A percentile compares a stretch with the other conserved stretches of the same genome.
Evolutionary conservation across 2,888 invertebrate genomes (phyloP).

Genomic region (Erpobdella octoculata): DNA sequence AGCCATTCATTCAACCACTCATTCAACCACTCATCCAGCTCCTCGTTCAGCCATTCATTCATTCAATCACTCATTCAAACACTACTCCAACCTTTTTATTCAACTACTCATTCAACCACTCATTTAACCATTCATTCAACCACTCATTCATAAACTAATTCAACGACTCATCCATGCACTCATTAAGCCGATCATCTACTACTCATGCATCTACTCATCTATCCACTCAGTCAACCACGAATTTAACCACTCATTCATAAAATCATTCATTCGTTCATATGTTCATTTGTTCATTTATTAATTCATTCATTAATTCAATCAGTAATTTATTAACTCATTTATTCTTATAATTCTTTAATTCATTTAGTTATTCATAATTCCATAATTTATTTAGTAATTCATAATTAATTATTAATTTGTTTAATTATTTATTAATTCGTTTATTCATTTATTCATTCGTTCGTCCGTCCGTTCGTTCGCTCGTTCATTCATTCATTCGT

Average conservation of each 20-base stretch:
- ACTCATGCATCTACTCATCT: background rate
- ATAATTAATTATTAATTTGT: no score
- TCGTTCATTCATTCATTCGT: no score
- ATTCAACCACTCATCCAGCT: background rate
- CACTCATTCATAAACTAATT: background rate
- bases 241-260: background rate
- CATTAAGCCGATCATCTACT: background rate
- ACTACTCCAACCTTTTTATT: no score
- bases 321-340: no score
- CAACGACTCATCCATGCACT: background rate
- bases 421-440: no score
- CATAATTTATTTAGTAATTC: no score
- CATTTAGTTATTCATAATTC: no score
- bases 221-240: background rate
- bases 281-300: background rate
- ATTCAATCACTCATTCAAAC: background rate
- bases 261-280: constrained; percentile 22
- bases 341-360: no score
- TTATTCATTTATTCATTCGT: no score
- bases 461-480: no score
- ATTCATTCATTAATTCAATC: background rate
- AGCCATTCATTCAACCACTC: background rate
- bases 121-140: background rate
- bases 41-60: background rate
- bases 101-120: constrained; percentile 29